Evolutionary conservation across 2,113 vertebrate genomes (phyloP).

Genomic region (Setophaga kirtlandii): DNA sequence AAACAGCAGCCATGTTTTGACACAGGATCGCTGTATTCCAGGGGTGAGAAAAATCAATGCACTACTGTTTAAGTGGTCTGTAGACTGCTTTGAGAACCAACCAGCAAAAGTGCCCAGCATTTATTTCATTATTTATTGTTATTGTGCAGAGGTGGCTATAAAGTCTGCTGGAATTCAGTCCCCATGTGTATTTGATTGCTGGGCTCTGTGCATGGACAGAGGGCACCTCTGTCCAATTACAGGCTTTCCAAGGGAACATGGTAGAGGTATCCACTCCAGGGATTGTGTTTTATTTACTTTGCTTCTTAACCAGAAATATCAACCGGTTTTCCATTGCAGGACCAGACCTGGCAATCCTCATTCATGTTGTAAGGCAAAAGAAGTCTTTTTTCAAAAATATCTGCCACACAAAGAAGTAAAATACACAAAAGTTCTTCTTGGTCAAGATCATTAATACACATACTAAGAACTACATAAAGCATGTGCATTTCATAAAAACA

Average conservation of each 20-base stretch:
- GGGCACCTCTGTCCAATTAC: conserved; percentile 18
- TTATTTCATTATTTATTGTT: conserved; percentile 59
- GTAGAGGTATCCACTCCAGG: not conserved
- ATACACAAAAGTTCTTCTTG: not conserved
- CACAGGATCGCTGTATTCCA: not conserved
- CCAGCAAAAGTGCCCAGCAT: not conserved
- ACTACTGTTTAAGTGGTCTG: conserved; percentile 26
- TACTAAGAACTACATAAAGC: not conserved
- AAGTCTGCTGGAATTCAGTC: conserved; percentile 38
- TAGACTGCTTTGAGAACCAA: conserved; percentile 43
- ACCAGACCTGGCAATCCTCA: not conserved
- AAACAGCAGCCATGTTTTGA: conserved; percentile 16
- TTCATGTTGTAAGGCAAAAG: not conserved
- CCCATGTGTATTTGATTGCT: not conserved
- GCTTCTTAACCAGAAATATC: conserved; percentile 25
- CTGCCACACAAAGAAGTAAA: not conserved
- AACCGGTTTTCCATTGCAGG: not conserved
- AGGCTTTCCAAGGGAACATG: not conserved
- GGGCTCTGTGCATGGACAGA: not conserved
- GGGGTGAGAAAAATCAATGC: conserved; percentile 56
- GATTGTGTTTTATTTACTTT: conserved; percentile 20
- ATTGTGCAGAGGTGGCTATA: conserved; percentile 45
- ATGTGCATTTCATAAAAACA: not conserved
- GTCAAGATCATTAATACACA: not conserved
- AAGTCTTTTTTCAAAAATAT: not conserved